These are phyloP conservation scores for Charanyca ferruginea DNA, from an alignment of 2,888 invertebrate genomes.

Conservation along the genomic window DNA sequence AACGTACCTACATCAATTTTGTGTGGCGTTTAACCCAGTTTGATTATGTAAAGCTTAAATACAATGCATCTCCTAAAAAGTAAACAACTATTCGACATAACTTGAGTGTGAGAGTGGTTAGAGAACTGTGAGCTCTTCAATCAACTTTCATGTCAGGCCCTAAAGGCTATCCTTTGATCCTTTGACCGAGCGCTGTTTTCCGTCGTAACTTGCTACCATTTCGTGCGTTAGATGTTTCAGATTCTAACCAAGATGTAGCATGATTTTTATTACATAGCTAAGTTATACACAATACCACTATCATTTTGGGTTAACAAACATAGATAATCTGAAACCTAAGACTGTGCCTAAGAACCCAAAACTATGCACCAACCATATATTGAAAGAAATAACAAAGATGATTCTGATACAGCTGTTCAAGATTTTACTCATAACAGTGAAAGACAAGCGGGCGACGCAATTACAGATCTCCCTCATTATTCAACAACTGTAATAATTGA, in stretches of 20 bases:
- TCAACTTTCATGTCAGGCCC: slow-evolving; percentile 27
- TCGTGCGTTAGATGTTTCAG: neutral
- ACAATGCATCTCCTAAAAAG: neutral
- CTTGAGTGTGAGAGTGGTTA: slow-evolving; percentile 24
- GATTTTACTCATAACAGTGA: slow-evolving; percentile 18
- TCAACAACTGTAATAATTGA: slow-evolving; percentile 58
- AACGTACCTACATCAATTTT: slow-evolving; percentile 15
- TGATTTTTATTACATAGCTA: neutral
- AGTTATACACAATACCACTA: neutral
- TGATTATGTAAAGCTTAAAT: neutral
- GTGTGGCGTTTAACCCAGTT: slow-evolving; percentile 28
- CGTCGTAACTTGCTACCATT: slow-evolving; percentile 16
- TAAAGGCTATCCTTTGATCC: slow-evolving; percentile 43
- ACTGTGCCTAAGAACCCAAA: too few relatives aligned
- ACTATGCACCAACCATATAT: slow-evolving; percentile 3
- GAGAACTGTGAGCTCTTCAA: slow-evolving; percentile 29
- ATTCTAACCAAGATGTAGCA: too few relatives aligned
- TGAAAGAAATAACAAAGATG: slow-evolving; percentile 5
- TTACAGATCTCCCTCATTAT: slow-evolving; percentile 45
- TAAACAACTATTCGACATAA: slow-evolving; percentile 4
- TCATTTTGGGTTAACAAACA: too few relatives aligned
- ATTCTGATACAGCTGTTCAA: slow-evolving; percentile 33
- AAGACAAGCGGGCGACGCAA: slow-evolving; percentile 38
- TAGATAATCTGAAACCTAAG: neutral
- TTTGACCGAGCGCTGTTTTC: slow-evolving; percentile 32